Conservation (phyloP, 2,797 vertebrate genomes). For the Urocyon cinereoargenteus region DNA sequence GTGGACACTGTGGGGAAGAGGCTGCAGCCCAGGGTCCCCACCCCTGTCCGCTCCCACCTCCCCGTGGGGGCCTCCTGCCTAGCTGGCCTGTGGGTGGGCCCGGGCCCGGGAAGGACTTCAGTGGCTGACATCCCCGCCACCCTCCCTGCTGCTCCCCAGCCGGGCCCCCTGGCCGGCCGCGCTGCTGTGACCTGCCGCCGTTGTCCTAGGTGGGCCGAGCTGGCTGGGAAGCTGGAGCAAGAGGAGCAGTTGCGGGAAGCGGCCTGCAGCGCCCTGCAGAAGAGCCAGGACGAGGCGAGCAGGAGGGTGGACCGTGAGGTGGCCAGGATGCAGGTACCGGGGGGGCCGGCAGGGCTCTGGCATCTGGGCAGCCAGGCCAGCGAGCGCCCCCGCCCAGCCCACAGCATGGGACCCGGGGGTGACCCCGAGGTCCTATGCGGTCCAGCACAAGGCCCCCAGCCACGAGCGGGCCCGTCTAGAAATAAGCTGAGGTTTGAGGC, state of each 20-base stretch:
- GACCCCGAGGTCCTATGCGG: accelerated
- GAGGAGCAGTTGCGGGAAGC: constrained; percentile 62
- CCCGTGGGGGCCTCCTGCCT: too few species aligned
- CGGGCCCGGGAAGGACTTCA: background rate
- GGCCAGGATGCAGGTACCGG: constrained; percentile 76
- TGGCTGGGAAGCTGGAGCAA: constrained; percentile 56
- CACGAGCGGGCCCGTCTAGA: background rate
- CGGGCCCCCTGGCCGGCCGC: background rate
- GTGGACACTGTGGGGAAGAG: background rate
- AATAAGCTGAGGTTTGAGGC: background rate
- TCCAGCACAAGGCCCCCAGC: background rate
- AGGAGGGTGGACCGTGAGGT: constrained; percentile 48
- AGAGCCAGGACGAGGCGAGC: constrained; percentile 57
- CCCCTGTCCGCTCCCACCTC: too few species aligned
- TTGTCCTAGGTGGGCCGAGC: constrained; percentile 59
- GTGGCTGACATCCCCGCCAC: background rate
- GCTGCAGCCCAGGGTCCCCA: accelerated
- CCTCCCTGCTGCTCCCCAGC: background rate
- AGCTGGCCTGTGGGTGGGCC: background rate
- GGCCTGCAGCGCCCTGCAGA: constrained; percentile 45
- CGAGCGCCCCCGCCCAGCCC: background rate
- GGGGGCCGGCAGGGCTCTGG: background rate
- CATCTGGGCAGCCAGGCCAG: background rate
- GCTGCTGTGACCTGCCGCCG: background rate
- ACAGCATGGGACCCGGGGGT: too few species aligned